phyloP scores from a whole-genome alignment of 2,113 vertebrate species.

The Clinocottus analis region DNA sequence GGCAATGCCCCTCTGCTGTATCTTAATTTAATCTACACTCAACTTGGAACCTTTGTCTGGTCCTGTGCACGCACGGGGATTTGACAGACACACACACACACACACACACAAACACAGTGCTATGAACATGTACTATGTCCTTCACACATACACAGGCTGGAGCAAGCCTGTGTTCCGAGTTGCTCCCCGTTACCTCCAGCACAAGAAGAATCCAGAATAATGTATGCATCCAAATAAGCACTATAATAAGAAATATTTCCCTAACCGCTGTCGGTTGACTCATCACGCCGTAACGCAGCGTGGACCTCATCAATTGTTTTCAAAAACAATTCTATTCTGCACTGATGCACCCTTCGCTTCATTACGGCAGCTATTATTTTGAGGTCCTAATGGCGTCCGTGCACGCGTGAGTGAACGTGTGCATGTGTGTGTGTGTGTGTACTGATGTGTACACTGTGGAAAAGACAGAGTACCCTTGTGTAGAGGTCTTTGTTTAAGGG shows the following conservation, averaged over 20 bases:
- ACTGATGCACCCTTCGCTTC: slow-evolving; percentile 64
- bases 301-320: slow-evolving; percentile 50
- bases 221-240: slow-evolving; percentile 44
- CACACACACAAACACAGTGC: too few species aligned
- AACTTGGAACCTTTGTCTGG: slow-evolving; percentile 53
- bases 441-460: slow-evolving; percentile 5
- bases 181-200: slow-evolving; percentile 1
- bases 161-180: not conserved
- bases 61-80: slow-evolving; percentile 18
- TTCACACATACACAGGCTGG: too few species aligned
- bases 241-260: slow-evolving; percentile 49
- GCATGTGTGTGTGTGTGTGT: slow-evolving; percentile 15
- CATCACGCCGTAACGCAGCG: slow-evolving; percentile 35
- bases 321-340: slow-evolving; percentile 67
- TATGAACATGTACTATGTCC: too few species aligned
- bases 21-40: slow-evolving; percentile 77
- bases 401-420: slow-evolving; percentile 23
- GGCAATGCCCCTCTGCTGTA: slow-evolving; percentile 53
- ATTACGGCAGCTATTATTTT: slow-evolving; percentile 67
- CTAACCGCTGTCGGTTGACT: slow-evolving; percentile 43
- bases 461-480: slow-evolving; percentile 40
- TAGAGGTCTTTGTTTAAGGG: slow-evolving; percentile 60
- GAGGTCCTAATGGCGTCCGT: slow-evolving; percentile 53
- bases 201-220: slow-evolving; percentile 37
- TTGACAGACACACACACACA: slow-evolving; percentile 16